Conservation (phyloP, 2,888 invertebrate species). For the Amaurobius ferox region DNA sequence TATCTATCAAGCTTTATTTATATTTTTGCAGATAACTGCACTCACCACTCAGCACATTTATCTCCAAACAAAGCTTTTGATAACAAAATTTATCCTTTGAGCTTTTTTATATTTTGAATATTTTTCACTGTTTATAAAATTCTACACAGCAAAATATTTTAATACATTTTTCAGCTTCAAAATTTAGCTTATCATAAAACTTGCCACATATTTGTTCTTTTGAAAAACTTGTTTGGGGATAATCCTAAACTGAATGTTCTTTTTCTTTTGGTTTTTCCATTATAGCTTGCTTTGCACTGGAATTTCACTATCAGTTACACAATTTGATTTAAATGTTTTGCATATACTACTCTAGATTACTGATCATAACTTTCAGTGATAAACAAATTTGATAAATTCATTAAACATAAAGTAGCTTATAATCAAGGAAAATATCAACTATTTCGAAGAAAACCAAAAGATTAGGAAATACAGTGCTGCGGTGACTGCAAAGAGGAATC, state of each 20-base stretch:
- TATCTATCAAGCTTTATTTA: slow-evolving; percentile 40
- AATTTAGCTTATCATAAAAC: background rate
- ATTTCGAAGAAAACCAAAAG: background rate
- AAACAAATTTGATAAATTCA: too few species aligned
- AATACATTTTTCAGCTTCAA: background rate
- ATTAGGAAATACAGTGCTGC: slow-evolving; percentile 33
- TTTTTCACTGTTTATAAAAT: background rate
- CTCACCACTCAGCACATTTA: slow-evolving; percentile 67
- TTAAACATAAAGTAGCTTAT: too few species aligned
- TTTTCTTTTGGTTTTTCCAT: slow-evolving; percentile 32
- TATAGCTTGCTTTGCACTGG: slow-evolving; percentile 66
- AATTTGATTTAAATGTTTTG: too few species aligned
- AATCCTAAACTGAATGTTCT: slow-evolving; percentile 2
- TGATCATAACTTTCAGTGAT: too few species aligned
- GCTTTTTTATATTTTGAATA: background rate
- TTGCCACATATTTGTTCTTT: background rate
- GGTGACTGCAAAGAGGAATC: slow-evolving; percentile 46
- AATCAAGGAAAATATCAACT: background rate
- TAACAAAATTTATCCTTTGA: too few species aligned
- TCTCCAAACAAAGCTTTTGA: slow-evolving; percentile 53
- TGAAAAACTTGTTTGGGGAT: slow-evolving; percentile 40
- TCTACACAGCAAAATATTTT: too few species aligned
- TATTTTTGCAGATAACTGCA: slow-evolving; percentile 64
- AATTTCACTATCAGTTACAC: background rate
- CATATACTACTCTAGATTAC: too few species aligned